Conservation (phyloP, 2,888 invertebrate genomes). For the Drosophila glabriapex region DNA sequence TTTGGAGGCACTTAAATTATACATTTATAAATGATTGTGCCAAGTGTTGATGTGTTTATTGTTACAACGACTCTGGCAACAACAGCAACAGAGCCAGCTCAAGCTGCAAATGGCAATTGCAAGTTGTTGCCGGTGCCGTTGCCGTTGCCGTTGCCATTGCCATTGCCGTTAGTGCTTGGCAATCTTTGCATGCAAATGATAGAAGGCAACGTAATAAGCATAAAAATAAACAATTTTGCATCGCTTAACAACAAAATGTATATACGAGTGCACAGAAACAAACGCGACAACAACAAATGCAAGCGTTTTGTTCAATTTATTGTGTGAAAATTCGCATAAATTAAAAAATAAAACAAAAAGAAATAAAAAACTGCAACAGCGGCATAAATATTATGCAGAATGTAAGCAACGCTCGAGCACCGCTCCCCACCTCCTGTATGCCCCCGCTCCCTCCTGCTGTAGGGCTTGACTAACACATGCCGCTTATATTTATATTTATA, state of each 20-base stretch:
- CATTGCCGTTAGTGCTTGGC: slow-evolving; percentile 15
- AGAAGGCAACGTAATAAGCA: slow-evolving; percentile 72
- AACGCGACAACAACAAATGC: slow-evolving; percentile 31
- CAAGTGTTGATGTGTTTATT: slow-evolving; percentile 79
- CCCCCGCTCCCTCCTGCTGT: not conserved
- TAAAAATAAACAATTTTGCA: slow-evolving; percentile 75
- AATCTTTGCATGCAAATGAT: slow-evolving; percentile 70
- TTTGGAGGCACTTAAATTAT: slow-evolving; percentile 63
- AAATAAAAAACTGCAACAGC: slow-evolving; percentile 45
- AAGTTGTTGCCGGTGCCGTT: slow-evolving; percentile 37
- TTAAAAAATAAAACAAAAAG: slow-evolving; percentile 52
- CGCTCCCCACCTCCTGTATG: slow-evolving; percentile 9
- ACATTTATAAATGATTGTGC: slow-evolving; percentile 78
- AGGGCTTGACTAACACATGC: slow-evolving; percentile 37
- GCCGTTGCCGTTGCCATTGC: slow-evolving; percentile 36
- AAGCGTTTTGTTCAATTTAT: slow-evolving; percentile 79
- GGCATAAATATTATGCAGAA: slow-evolving; percentile 80
- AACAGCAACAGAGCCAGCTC: slow-evolving; percentile 15
- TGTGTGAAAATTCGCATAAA: slow-evolving; percentile 82
- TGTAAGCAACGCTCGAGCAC: slow-evolving; percentile 52
- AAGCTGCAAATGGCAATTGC: slow-evolving; percentile 46
- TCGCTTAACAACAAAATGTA: slow-evolving; percentile 47
- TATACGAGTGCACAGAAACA: slow-evolving; percentile 10
- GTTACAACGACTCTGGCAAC: slow-evolving; percentile 41
- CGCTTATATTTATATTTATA: slow-evolving; percentile 46